These are phyloP conservation scores for Acropternis orthonyx DNA, from an alignment of 2,797 vertebrate genomes.

Conservation along the genomic window DNA sequence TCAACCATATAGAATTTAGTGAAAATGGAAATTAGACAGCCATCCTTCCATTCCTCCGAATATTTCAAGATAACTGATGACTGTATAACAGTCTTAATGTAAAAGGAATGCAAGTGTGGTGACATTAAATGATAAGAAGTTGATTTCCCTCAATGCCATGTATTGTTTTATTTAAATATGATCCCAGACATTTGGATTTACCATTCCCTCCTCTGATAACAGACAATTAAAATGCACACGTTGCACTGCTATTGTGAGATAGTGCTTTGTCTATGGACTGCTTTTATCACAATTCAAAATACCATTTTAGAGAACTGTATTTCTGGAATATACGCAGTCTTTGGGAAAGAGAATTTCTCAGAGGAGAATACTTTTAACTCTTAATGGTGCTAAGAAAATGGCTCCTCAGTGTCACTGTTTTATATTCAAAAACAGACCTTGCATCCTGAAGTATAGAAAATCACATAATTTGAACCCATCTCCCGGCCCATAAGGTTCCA, in stretches of 20 bases:
- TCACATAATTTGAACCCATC: neutral
- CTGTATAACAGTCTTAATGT: neutral
- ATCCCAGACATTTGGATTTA: neutral
- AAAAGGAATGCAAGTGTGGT: neutral
- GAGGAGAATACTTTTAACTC: neutral
- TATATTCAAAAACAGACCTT: neutral
- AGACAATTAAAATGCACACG: neutral
- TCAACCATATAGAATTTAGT: neutral
- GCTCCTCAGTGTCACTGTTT: neutral
- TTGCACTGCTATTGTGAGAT: neutral
- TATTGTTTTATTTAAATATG: slow-evolving; percentile 11
- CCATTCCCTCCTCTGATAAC: neutral
- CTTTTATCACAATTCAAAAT: neutral
- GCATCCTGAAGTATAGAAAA: neutral
- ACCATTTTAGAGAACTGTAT: neutral
- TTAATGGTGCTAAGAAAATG: neutral
- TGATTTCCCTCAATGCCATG: neutral
- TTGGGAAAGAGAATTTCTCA: neutral
- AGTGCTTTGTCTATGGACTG: neutral
- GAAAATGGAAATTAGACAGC: neutral
- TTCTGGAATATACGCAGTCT: neutral
- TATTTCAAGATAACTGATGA: neutral
- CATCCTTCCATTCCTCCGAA: neutral
- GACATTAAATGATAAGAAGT: slow-evolving; percentile 3
- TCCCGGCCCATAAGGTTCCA: neutral